A percentile compares a stretch with the other conserved stretches of the same genome.
These are phyloP conservation scores for Dasypogon diadema DNA, from an alignment of 2,888 invertebrate species.

Conservation along the genomic window DNA sequence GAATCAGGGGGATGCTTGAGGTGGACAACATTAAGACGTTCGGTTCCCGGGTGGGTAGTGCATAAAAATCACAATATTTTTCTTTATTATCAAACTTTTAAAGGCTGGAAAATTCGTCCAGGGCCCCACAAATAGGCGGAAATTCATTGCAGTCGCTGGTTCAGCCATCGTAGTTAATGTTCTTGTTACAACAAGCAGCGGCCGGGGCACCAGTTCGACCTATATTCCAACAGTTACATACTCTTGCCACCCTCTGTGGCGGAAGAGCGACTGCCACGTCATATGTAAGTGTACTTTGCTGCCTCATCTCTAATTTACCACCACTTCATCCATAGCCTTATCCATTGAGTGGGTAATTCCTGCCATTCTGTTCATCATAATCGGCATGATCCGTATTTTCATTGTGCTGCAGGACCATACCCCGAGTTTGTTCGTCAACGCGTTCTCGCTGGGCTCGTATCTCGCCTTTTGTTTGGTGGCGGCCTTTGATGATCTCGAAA, in stretches of 20 bases:
- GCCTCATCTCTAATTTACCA: no score
- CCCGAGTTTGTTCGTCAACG: neutral
- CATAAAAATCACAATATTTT: neutral
- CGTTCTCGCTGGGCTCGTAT: neutral
- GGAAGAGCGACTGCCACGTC: conserved; percentile 35
- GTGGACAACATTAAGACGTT: neutral
- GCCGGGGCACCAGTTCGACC: neutral
- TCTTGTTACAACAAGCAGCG: conserved; percentile 21
- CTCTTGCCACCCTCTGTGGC: conserved; percentile 33
- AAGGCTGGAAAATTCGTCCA: conserved; percentile 17
- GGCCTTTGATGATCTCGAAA: neutral
- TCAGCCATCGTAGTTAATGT: conserved; percentile 49
- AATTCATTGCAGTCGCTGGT: conserved; percentile 40
- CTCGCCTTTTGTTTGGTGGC: neutral
- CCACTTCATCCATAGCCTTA: neutral
- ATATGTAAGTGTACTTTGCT: conserved; percentile 29
- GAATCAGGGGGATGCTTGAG: conserved; percentile 31
- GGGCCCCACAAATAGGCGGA: conserved; percentile 34
- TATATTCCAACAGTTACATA: conserved; percentile 48
- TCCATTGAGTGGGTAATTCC: neutral
- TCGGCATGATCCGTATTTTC: conserved; percentile 6
- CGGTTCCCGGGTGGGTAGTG: neutral
- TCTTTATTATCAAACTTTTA: neutral
- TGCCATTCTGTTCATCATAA: neutral
- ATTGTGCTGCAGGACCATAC: neutral